A percentile compares a stretch with the other conserved stretches of the same genome.
Evolutionary conservation across 2,888 invertebrate genomes (phyloP).

Genomic region (Operophtera brumata): DNA sequence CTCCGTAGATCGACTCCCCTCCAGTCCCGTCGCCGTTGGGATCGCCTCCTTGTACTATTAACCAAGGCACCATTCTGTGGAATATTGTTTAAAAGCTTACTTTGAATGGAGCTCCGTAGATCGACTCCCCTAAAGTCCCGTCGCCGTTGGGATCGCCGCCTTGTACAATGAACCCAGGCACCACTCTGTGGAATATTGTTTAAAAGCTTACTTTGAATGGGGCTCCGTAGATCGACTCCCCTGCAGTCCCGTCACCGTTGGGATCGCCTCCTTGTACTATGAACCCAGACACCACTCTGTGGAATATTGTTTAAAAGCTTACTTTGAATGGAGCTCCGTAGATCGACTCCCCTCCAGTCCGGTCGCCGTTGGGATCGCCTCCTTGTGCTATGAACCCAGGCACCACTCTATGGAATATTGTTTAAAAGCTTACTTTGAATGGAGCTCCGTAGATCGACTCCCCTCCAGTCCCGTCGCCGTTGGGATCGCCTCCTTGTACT

Average conservation of each 20-base stretch:
- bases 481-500: slow-evolving; percentile 98
- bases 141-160: slow-evolving; percentile 98
- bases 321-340: slow-evolving; percentile 95
- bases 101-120: slow-evolving; percentile 96
- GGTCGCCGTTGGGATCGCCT: slow-evolving; percentile 98
- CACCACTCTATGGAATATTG: slow-evolving; percentile 96
- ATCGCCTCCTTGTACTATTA: slow-evolving; percentile 98
- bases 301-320: too few species aligned
- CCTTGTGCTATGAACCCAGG: slow-evolving; percentile 97
- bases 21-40: slow-evolving; percentile 97
- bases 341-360: slow-evolving; percentile 97
- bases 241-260: slow-evolving; percentile 96
- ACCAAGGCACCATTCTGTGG: slow-evolving; percentile 96
- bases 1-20: slow-evolving; percentile 97
- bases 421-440: too few species aligned
- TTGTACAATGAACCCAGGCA: slow-evolving; percentile 97
- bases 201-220: slow-evolving; percentile 90
- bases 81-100: slow-evolving; percentile 70
- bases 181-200: slow-evolving; percentile 96
- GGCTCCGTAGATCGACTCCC: slow-evolving; percentile 96
- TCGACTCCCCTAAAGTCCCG: slow-evolving; percentile 97
- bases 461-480: slow-evolving; percentile 96
- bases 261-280: slow-evolving; percentile 99
- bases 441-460: slow-evolving; percentile 97
- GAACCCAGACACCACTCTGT: slow-evolving; percentile 95